A percentile compares a stretch with the other conserved stretches of the same genome.
Evolutionary conservation across 2,888 invertebrate species (phyloP).

Genomic region (Ctena decussata): DNA sequence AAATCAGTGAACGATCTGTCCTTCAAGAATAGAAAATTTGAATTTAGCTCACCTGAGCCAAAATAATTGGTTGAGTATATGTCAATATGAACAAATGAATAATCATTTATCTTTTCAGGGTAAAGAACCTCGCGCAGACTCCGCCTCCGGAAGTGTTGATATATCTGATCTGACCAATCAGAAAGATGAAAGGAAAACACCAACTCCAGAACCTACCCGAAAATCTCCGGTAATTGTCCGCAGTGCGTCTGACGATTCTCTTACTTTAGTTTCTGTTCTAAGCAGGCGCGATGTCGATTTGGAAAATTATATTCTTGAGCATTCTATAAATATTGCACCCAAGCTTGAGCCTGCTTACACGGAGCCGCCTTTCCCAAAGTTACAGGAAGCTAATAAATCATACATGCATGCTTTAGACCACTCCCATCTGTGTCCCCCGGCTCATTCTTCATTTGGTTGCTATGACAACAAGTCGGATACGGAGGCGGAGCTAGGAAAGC

Average conservation of each 20-base stretch:
- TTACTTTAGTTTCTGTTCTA: background rate
- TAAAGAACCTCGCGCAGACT: slow-evolving; percentile 19
- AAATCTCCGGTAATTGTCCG: slow-evolving; percentile 58
- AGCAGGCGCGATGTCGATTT: slow-evolving; percentile 17
- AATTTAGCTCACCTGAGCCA: background rate
- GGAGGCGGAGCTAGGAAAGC: slow-evolving; percentile 36
- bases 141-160: slow-evolving; percentile 60
- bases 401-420: slow-evolving; percentile 21
- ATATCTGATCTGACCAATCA: slow-evolving; percentile 60
- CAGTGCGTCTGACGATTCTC: background rate
- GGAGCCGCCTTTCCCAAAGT: slow-evolving; percentile 49
- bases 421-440: background rate
- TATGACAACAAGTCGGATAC: slow-evolving; percentile 62
- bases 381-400: slow-evolving; percentile 41
- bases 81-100: too few species aligned
- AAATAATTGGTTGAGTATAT: background rate
- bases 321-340: slow-evolving; percentile 22
- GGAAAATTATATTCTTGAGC: slow-evolving; percentile 25
- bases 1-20: too few species aligned
- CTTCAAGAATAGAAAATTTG: too few species aligned
- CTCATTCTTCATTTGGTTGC: slow-evolving; percentile 33
- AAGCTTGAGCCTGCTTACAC: slow-evolving; percentile 54
- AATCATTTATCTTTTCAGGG: background rate
- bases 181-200: slow-evolving; percentile 44
- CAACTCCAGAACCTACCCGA: slow-evolving; percentile 37